A percentile compares a stretch with the other conserved stretches of the same genome.
These are phyloP conservation scores for Sinhomidia bicolor DNA, from an alignment of 2,888 invertebrate species.

Conservation along the genomic window DNA sequence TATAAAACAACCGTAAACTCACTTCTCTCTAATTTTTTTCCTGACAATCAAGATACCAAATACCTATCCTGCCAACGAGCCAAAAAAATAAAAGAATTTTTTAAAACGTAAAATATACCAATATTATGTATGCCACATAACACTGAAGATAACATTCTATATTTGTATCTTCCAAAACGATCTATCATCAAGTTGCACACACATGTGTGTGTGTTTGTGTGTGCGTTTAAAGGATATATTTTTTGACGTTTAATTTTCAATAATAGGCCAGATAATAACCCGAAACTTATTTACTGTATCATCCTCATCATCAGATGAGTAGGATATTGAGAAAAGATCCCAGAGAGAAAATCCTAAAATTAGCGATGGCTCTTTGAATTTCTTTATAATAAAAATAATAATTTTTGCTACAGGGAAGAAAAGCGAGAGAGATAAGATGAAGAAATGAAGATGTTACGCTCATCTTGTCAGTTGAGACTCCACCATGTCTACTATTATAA, in stretches of 20 bases:
- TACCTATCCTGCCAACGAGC: too few species aligned
- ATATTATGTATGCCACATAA: too few species aligned
- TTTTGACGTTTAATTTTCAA: conserved; percentile 41
- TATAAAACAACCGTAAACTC: neutral
- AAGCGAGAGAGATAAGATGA: too few species aligned
- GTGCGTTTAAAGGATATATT: neutral
- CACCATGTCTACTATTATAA: conserved; percentile 32
- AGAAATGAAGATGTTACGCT: conserved; percentile 35
- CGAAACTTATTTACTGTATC: conserved; percentile 34
- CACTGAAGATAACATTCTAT: too few species aligned
- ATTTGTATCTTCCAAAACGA: neutral
- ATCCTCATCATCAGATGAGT: too few species aligned
- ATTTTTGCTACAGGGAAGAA: too few species aligned
- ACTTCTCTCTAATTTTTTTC: neutral
- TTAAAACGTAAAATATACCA: too few species aligned
- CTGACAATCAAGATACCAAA: neutral
- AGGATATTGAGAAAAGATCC: neutral
- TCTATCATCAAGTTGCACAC: conserved; percentile 31
- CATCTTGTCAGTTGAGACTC: conserved; percentile 56
- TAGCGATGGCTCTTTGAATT: conserved; percentile 61
- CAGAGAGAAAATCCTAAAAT: conserved; percentile 49
- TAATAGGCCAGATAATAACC: conserved; percentile 27
- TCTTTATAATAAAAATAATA: too few species aligned
- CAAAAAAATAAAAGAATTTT: too few species aligned
- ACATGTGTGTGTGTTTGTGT: conserved; percentile 8